phyloP scores from a whole-genome alignment of 2,888 invertebrate species.

The Amblyjoppa fuscipennis region DNA sequence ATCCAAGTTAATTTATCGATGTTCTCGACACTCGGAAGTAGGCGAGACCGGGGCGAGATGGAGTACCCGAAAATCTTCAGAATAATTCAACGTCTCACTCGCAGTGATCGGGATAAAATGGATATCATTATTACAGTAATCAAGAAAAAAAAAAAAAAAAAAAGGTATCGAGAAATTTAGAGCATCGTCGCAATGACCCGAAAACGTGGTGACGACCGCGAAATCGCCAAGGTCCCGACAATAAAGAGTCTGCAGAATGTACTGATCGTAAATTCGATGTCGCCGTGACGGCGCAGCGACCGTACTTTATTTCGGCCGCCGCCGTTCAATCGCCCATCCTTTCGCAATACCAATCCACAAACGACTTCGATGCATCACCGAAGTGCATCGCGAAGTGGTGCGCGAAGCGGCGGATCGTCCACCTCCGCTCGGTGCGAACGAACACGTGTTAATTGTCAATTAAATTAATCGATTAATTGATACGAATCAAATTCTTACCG shows the following conservation, averaged over 20 bases:
- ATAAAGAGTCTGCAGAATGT: constrained; percentile 8
- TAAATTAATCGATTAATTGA: background rate
- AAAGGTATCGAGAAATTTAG: background rate
- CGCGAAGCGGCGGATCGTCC: background rate
- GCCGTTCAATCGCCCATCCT: constrained; percentile 52
- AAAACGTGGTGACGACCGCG: constrained; percentile 32
- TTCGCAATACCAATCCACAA: constrained; percentile 54
- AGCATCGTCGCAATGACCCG: constrained; percentile 28
- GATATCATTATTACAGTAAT: no score
- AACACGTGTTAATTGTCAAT: background rate
- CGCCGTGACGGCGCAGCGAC: constrained; percentile 39
- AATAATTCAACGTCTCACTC: no score
- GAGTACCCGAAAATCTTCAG: no score
- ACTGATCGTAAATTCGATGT: constrained; percentile 58
- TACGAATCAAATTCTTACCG: constrained; percentile 28
- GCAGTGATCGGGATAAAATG: no score
- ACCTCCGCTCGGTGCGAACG: background rate
- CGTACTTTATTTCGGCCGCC: constrained; percentile 62
- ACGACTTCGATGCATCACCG: constrained; percentile 32
- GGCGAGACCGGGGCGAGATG: no score
- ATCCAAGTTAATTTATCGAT: background rate
- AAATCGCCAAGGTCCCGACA: constrained; percentile 36
- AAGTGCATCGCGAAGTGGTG: constrained; percentile 13
- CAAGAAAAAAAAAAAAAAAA: background rate
- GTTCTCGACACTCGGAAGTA: background rate